A percentile compares a stretch with the other conserved stretches of the same genome.
Evolutionary conservation across 1,140 invertebrate genomes (phyloP).

Genomic region (Neomicropteryx cornuta): DNA sequence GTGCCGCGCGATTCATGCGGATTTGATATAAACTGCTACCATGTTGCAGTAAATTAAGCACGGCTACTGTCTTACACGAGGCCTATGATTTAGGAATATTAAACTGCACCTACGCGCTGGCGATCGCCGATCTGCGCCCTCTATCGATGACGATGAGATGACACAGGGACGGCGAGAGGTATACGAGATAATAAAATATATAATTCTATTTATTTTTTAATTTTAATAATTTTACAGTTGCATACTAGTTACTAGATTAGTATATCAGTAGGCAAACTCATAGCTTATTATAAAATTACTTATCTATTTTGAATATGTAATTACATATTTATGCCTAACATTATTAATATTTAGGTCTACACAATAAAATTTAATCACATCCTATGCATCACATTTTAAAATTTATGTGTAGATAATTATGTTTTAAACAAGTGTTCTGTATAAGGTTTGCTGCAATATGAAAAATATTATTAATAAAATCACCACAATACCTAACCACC

Average conservation of each 20-base stretch:
- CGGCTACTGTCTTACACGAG: conserved; percentile 19
- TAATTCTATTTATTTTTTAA: not conserved
- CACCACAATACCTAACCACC: not conserved
- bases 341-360: too few relatives aligned
- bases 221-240: not conserved
- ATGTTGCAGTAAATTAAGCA: conserved; percentile 18
- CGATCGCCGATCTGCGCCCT: conserved; percentile 8
- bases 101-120: conserved; percentile 18
- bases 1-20: conserved; percentile 2
- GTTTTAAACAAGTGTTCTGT: not conserved
- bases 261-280: not conserved
- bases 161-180: conserved; percentile 8
- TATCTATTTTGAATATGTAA: too few relatives aligned
- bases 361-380: not conserved
- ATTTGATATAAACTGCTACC: conserved; percentile 2
- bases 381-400: not conserved
- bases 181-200: not conserved
- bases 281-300: not conserved
- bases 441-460: not conserved
- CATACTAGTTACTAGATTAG: not conserved
- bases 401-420: not conserved
- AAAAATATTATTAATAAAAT: not conserved
- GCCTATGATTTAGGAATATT: conserved; percentile 20
- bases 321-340: too few relatives aligned
- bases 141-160: too few relatives aligned